Percentiles rank a stretch among this genome's conserved stretches.
These are phyloP conservation scores for Chymomyza amoena DNA, from an alignment of 2,888 invertebrate genomes.

Conservation along the genomic window DNA sequence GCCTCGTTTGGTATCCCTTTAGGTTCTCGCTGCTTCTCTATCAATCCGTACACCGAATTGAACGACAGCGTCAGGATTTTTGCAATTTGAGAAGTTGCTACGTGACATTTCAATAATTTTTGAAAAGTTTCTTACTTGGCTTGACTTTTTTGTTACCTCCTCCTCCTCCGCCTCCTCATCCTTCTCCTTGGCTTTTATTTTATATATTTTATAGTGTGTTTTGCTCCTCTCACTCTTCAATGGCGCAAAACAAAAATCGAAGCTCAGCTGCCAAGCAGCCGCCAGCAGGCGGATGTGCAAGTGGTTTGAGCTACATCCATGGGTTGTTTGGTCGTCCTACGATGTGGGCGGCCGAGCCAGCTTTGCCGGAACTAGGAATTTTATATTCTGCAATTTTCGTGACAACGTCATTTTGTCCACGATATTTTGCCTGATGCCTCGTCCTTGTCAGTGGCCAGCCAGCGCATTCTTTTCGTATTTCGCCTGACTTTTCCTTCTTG, in stretches of 20 bases:
- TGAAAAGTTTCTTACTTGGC: conserved; percentile 73
- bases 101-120: conserved; percentile 78
- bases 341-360: background rate
- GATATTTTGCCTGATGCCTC: conserved; percentile 64
- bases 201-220: conserved; percentile 66
- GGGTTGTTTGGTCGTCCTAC: background rate
- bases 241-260: conserved; percentile 53
- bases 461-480: conserved; percentile 8
- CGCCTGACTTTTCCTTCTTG: conserved; percentile 1
- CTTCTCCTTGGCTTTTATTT: conserved; percentile 32
- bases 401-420: conserved; percentile 77
- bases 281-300: conserved; percentile 42
- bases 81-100: conserved; percentile 78
- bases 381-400: conserved; percentile 76
- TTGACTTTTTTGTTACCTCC: conserved; percentile 10
- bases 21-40: conserved; percentile 53
- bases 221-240: conserved; percentile 26
- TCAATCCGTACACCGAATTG: conserved; percentile 76
- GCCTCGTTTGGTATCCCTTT: conserved; percentile 15
- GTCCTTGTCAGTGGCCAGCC: conserved; percentile 48
- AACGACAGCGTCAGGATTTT: conserved; percentile 78
- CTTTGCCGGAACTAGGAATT: conserved; percentile 68
- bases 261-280: conserved; percentile 35
- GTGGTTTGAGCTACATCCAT: conserved; percentile 45
- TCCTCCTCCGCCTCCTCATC: background rate